phyloP scores from a whole-genome alignment of 2,797 vertebrate genomes.

The Lacerta agilis region DNA sequence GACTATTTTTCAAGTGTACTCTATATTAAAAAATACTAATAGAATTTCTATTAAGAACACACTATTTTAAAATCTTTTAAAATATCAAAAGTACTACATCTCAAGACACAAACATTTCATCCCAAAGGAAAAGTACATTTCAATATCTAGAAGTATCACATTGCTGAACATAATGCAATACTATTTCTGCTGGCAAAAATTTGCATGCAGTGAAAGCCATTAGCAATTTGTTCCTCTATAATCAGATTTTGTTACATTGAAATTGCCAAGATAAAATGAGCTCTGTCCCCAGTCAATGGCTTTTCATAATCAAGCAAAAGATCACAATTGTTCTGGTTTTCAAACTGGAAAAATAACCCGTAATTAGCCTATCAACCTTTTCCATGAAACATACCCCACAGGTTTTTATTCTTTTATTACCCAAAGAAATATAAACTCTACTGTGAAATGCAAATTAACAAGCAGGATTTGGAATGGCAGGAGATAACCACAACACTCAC shows the following conservation, averaged over 20 bases:
- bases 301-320: slow-evolving; percentile 8
- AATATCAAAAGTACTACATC: not conserved
- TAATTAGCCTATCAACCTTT: slow-evolving; percentile 7
- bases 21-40: too few species aligned
- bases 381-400: slow-evolving; percentile 7
- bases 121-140: not conserved
- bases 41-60: too few species aligned
- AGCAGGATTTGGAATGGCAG: slow-evolving; percentile 2
- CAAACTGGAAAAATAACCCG: slow-evolving; percentile 17
- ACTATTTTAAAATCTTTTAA: too few species aligned
- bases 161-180: not conserved
- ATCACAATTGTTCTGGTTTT: slow-evolving; percentile 18
- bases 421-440: not conserved
- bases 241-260: slow-evolving; percentile 2
- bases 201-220: not conserved
- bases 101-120: not conserved
- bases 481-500: not conserved
- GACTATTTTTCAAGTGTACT: not conserved
- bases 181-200: not conserved
- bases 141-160: not conserved
- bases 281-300: not conserved
- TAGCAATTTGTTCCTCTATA: not conserved
- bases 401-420: not conserved
- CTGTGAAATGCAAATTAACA: not conserved
- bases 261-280: slow-evolving; percentile 2